A percentile compares a stretch with the other conserved stretches of the same genome.
phyloP scores from a whole-genome alignment of 2,888 invertebrate species.

The Mamestra brassicae region DNA sequence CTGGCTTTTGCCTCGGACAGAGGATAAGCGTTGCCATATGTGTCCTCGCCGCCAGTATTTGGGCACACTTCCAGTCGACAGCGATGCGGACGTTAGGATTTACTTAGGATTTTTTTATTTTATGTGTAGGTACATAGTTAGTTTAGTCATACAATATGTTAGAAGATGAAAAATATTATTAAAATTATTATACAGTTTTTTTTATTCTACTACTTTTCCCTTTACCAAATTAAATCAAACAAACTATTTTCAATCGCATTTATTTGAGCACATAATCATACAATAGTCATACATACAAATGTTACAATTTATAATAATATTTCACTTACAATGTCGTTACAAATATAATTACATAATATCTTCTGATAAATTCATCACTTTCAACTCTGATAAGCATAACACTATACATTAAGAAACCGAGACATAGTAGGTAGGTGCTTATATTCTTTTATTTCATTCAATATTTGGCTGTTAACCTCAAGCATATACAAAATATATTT shows the following conservation, averaged over 20 bases:
- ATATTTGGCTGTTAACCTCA: not conserved
- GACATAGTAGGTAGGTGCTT: not conserved
- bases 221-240: conserved; percentile 3
- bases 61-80: too few species aligned
- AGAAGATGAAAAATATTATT: too few species aligned
- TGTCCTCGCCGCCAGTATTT: too few species aligned
- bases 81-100: too few species aligned
- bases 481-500: not conserved
- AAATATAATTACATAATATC: conserved; percentile 17
- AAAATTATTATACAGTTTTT: too few species aligned
- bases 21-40: too few species aligned
- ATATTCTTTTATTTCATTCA: conserved; percentile 9
- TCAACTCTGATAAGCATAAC: not conserved
- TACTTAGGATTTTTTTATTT: too few species aligned
- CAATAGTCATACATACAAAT: conserved; percentile 44
- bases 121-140: too few species aligned
- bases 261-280: conserved; percentile 61
- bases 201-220: too few species aligned
- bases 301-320: conserved; percentile 24
- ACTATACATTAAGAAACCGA: not conserved
- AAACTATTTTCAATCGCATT: conserved; percentile 38
- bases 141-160: too few species aligned
- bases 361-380: conserved; percentile 13
- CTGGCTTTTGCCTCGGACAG: too few species aligned
- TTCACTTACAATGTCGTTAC: not conserved